phyloP scores from a whole-genome alignment of 2,113 vertebrate genomes.

The Triplophysa siluroides region DNA sequence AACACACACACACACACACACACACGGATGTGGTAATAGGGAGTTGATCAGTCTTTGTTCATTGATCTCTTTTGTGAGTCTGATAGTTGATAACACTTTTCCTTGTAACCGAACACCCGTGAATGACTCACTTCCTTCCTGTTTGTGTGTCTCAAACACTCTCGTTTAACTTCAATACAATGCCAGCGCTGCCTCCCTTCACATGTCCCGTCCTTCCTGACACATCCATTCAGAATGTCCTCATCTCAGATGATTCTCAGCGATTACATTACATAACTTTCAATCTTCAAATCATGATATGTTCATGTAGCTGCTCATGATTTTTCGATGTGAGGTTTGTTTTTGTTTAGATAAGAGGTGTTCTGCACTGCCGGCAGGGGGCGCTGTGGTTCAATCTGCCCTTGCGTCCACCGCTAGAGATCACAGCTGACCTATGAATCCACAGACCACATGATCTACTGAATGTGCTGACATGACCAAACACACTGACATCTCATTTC shows the following conservation, averaged over 20 bases:
- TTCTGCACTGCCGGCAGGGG: conserved; percentile 15
- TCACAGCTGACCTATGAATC: conserved; percentile 52
- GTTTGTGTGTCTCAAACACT: background rate
- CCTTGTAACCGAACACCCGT: conserved; percentile 8
- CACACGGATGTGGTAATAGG: background rate
- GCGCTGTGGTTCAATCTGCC: conserved; percentile 22
- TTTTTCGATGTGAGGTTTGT: too few relatives aligned
- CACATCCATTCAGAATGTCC: too few relatives aligned
- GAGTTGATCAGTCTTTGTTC: background rate
- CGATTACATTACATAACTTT: too few relatives aligned
- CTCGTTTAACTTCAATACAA: background rate
- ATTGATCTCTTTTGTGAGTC: background rate
- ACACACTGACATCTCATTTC: conserved; percentile 48
- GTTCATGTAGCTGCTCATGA: too few relatives aligned
- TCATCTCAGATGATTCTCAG: too few relatives aligned
- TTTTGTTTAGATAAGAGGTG: too few relatives aligned
- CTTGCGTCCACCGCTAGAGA: background rate
- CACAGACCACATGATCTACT: conserved; percentile 41
- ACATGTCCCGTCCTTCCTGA: background rate
- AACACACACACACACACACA: conserved; percentile 10
- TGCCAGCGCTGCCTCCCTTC: background rate
- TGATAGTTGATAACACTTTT: conserved; percentile 19
- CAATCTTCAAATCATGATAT: too few relatives aligned
- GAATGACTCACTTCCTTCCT: conserved; percentile 5
- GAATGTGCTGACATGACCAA: conserved; percentile 44